These are phyloP conservation scores for Xiphophorus maculatus DNA, from an alignment of 2,113 vertebrate genomes.

Conservation along the genomic window DNA sequence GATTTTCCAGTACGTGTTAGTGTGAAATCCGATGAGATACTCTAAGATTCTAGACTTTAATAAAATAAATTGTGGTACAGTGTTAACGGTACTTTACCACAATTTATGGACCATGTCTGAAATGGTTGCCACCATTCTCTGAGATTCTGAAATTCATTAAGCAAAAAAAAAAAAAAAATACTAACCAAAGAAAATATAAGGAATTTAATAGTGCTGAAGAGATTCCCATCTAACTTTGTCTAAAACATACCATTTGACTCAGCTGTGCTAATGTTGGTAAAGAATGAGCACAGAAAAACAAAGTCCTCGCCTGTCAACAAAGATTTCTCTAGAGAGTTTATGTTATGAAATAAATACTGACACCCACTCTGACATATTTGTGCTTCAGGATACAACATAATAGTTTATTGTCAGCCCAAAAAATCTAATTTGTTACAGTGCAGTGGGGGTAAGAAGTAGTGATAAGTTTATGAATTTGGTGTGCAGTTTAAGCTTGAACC, in stretches of 20 bases:
- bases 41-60: neutral
- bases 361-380: constrained; percentile 1
- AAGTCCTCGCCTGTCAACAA: constrained; percentile 7
- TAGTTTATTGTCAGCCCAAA: constrained; percentile 3
- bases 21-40: neutral
- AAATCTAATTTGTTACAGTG: constrained; percentile 19
- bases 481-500: neutral
- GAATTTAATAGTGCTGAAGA: neutral
- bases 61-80: neutral
- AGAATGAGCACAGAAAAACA: constrained; percentile 13
- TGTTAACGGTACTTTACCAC: neutral
- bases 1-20: neutral
- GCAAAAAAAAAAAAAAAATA: neutral
- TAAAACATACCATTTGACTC: constrained; percentile 7
- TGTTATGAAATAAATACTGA: constrained; percentile 22
- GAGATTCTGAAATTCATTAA: neutral
- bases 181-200: neutral
- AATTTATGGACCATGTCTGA: too few species aligned
- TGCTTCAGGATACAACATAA: constrained; percentile 3
- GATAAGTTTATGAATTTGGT: neutral
- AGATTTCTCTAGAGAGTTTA: constrained; percentile 30
- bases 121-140: neutral
- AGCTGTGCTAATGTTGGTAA: constrained; percentile 4
- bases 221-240: neutral
- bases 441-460: neutral